Percentiles rank a stretch among this genome's conserved stretches.
Evolutionary conservation across 2,888 invertebrate genomes (phyloP).

Genomic region (Lamproptera curius): DNA sequence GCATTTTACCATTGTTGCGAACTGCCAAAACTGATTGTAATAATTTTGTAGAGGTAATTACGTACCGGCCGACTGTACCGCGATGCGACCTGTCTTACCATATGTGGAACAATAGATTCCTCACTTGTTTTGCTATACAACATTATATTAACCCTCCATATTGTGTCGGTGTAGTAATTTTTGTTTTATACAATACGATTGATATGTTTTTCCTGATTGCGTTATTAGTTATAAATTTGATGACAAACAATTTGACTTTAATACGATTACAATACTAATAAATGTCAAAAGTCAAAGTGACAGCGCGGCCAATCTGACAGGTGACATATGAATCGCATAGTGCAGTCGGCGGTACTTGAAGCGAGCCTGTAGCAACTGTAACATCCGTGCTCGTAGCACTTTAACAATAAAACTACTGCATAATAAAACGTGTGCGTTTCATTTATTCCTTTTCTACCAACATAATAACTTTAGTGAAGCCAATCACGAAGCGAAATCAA

Average conservation of each 20-base stretch:
- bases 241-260: too few relatives aligned
- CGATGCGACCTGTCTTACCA: too few relatives aligned
- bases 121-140: too few relatives aligned
- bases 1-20: constrained; percentile 76
- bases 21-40: constrained; percentile 75
- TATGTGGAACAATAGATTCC: too few relatives aligned
- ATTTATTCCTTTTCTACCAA: constrained; percentile 5
- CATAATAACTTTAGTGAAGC: neutral
- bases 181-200: too few relatives aligned
- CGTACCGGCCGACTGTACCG: constrained; percentile 29
- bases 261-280: too few relatives aligned
- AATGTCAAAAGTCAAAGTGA: too few relatives aligned
- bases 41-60: constrained; percentile 59
- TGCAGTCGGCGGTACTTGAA: constrained; percentile 34
- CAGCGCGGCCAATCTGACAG: constrained; percentile 27
- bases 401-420: constrained; percentile 74
- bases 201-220: too few relatives aligned
- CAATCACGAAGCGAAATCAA: too few relatives aligned
- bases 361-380: constrained; percentile 45
- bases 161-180: too few relatives aligned
- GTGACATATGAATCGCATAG: constrained; percentile 30
- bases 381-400: constrained; percentile 48
- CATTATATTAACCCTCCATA: too few relatives aligned
- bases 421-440: constrained; percentile 43
- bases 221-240: too few relatives aligned